A percentile compares a stretch with the other conserved stretches of the same genome.
These are phyloP conservation scores for Mesaphorura yosii DNA, from an alignment of 1,140 invertebrate species.

Conservation along the genomic window DNA sequence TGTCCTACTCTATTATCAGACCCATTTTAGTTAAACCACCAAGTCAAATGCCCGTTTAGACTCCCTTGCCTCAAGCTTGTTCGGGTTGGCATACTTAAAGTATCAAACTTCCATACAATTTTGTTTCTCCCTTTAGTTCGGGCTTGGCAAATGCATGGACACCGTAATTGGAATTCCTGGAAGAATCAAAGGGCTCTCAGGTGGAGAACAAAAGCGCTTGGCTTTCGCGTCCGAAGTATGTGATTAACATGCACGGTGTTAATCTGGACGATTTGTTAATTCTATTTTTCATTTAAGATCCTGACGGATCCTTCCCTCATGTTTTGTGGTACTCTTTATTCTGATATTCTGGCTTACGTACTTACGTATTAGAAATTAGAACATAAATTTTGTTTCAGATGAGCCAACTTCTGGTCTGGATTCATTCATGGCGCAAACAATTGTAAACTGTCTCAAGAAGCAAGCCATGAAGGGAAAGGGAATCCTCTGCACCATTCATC, in stretches of 20 bases:
- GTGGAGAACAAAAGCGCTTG: slow-evolving; percentile 89
- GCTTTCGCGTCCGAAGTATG: slow-evolving; percentile 85
- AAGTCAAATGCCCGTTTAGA: too few species aligned
- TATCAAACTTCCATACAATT: not conserved
- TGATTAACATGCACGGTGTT: not conserved
- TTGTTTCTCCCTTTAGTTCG: slow-evolving; percentile 46
- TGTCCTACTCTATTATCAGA: too few species aligned
- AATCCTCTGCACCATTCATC: slow-evolving; percentile 87
- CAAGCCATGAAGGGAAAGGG: slow-evolving; percentile 76
- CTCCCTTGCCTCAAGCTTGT: not conserved
- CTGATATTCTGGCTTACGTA: too few species aligned
- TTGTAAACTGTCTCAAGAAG: slow-evolving; percentile 69
- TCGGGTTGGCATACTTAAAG: not conserved
- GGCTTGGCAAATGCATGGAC: slow-evolving; percentile 70
- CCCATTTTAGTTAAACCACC: too few species aligned
- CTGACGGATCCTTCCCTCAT: slow-evolving; percentile 86
- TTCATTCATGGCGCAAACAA: slow-evolving; percentile 81
- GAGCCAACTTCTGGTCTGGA: slow-evolving; percentile 57
- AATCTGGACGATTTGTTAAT: too few species aligned
- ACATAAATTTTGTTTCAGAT: too few species aligned
- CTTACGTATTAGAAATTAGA: slow-evolving; percentile 54
- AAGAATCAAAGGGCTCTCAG: slow-evolving; percentile 79
- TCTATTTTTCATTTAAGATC: slow-evolving; percentile 44
- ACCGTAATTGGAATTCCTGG: slow-evolving; percentile 79
- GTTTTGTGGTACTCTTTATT: too few species aligned